These are phyloP conservation scores for Clarias pachynema DNA, from an alignment of 2,797 vertebrate genomes.

Conservation along the genomic window DNA sequence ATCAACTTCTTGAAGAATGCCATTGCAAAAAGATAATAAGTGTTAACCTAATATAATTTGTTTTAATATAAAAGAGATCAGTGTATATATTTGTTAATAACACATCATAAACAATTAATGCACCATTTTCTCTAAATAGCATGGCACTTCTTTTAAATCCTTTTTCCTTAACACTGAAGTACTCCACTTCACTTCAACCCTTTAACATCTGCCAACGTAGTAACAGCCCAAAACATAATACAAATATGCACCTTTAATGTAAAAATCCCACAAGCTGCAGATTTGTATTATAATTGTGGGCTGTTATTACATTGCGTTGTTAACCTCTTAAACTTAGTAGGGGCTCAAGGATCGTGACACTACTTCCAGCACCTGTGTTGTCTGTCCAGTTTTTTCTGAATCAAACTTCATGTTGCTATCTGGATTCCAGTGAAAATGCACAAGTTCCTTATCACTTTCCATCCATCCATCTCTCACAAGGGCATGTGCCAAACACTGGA, in stretches of 20 bases:
- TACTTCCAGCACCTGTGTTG: conserved; percentile 17
- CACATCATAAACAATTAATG: background rate
- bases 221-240: too few species aligned
- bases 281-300: too few species aligned
- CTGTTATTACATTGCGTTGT: background rate
- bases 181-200: background rate
- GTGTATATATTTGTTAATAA: background rate
- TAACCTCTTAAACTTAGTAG: background rate
- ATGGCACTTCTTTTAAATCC: background rate
- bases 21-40: too few species aligned
- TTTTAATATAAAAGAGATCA: too few species aligned
- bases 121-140: background rate
- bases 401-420: conserved; percentile 39
- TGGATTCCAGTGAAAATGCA: conserved; percentile 42
- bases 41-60: too few species aligned
- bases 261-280: too few species aligned
- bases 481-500: too few species aligned
- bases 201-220: too few species aligned
- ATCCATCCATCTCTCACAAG: conserved; percentile 3
- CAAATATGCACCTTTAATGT: too few species aligned
- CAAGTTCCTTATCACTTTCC: conserved; percentile 24
- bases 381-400: conserved; percentile 43
- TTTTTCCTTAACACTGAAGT: background rate
- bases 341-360: background rate
- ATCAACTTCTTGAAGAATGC: too few species aligned